Evolutionary conservation across 2,113 vertebrate genomes (phyloP), one percentile per base, ranked within the genome.

Genomic region (Piprites chloris): DNA sequence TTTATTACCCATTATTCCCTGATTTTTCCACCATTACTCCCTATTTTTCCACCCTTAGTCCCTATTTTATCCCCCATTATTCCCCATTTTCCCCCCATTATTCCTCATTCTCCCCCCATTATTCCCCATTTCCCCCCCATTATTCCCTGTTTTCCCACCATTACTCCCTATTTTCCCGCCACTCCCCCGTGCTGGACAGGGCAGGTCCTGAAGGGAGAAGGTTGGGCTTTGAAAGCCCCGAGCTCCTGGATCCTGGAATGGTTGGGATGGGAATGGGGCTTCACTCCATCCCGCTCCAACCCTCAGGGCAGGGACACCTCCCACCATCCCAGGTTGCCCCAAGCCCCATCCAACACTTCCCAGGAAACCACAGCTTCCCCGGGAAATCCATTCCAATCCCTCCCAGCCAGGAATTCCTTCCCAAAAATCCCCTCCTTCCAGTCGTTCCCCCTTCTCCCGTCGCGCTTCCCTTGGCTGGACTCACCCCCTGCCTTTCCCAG

Each of bases 401-500:
- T 55, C 33, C 47, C 69, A 87, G 65, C 3, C 55, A 53, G 39
- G 4, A 78, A 78, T 78, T 35, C 58, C n/a, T 14, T 30, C 9
- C 35, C 35, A 18, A 12, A n/a, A n/a, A n/a, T 41, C 85, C 41
- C 30, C 3, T 56, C 49, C 49, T 27, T 8, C 18, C 5, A 19
- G 4, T 20, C n/a, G 9, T 53, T 35, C 50, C 85, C 42, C 30
- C 3, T 49, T 12, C 1, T 0, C 17, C 32, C 2, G 0, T n/a
- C 12, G 0, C 21, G 23, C 23, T 26, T 10, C 2, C 2, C 21
- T 42, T 42, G 56, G 16, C 78, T 41, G 76, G 33, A 19, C 17
- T 53, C 4, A 0, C 20, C 33, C 49, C 49, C 12, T 44, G 12
- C 44, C 14, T 30, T 52, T 27, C 12, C 39, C 44, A 4, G 47